A percentile compares a stretch with the other conserved stretches of the same genome.
phyloP scores from a whole-genome alignment of 2,113 vertebrate genomes.

The Symphodus melops region DNA sequence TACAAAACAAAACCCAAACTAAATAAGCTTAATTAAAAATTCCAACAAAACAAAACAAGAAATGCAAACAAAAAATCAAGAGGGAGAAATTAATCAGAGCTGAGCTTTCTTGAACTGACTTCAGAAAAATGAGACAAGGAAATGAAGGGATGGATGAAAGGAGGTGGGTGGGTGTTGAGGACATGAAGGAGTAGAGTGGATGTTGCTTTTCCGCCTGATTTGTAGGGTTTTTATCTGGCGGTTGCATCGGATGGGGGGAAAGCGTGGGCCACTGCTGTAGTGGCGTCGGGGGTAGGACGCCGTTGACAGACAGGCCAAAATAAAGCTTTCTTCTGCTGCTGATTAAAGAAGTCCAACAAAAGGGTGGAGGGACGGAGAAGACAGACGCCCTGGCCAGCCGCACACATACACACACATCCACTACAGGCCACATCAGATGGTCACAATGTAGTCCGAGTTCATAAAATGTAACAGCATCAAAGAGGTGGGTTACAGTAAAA shows the following conservation, averaged over 20 bases:
- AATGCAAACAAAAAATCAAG: slow-evolving; percentile 81
- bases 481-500: slow-evolving; percentile 17
- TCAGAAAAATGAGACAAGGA: slow-evolving; percentile 72
- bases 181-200: slow-evolving; percentile 59
- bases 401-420: slow-evolving; percentile 41
- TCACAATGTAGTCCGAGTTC: slow-evolving; percentile 21
- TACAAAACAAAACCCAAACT: slow-evolving; percentile 77
- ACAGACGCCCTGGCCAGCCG: slow-evolving; percentile 56
- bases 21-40: slow-evolving; percentile 80
- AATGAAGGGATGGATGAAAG: slow-evolving; percentile 78
- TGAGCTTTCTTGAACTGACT: slow-evolving; percentile 65
- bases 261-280: slow-evolving; percentile 71
- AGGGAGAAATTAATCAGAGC: slow-evolving; percentile 81
- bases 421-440: slow-evolving; percentile 11
- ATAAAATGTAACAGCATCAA: slow-evolving; percentile 44
- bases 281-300: slow-evolving; percentile 58
- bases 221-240: slow-evolving; percentile 70
- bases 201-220: slow-evolving; percentile 65
- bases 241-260: slow-evolving; percentile 75
- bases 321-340: slow-evolving; percentile 78
- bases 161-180: slow-evolving; percentile 57
- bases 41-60: slow-evolving; percentile 78
- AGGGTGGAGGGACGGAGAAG: slow-evolving; percentile 60
- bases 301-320: slow-evolving; percentile 82
- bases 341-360: slow-evolving; percentile 83